Conservation (phyloP, 2,113 vertebrate species). For the Dicentrarchus labrax region DNA sequence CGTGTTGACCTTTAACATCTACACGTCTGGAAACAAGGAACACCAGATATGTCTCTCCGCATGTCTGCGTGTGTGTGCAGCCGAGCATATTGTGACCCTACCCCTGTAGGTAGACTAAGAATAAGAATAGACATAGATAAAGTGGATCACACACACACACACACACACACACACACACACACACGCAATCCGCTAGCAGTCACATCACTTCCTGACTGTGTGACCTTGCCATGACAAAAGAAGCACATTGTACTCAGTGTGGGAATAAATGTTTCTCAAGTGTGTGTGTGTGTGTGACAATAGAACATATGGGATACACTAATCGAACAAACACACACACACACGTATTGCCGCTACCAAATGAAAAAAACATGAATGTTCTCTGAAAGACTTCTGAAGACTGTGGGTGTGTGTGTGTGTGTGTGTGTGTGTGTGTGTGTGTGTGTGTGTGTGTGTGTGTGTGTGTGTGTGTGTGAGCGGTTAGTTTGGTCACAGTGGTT, state of each 20-base stretch:
- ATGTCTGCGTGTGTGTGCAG: not conserved
- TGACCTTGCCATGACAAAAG: conserved; percentile 40
- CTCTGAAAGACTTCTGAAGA: conserved; percentile 27
- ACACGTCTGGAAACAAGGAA: conserved; percentile 55
- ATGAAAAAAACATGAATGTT: conserved; percentile 49
- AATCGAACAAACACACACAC: not conserved
- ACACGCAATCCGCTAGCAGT: not conserved
- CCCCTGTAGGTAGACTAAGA: conserved; percentile 20
- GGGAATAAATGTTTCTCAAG: conserved; percentile 4
- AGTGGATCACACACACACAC: conserved; percentile 13
- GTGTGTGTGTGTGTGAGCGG: not conserved
- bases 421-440: conserved; percentile 1
- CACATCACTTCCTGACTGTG: conserved; percentile 52
- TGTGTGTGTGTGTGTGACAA: not conserved
- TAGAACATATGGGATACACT: not conserved
- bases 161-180: conserved; percentile 3
- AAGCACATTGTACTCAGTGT: not conserved
- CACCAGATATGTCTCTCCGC: not conserved
- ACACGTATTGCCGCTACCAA: conserved; percentile 1
- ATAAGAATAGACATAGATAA: conserved; percentile 43
- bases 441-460: not conserved
- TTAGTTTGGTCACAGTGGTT: conserved; percentile 20
- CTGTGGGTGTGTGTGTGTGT: conserved; percentile 13
- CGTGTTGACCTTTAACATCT: conserved; percentile 63
- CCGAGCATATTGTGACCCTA: conserved; percentile 4